Evolutionary conservation across 2,113 vertebrate genomes (phyloP), one percentile per base, ranked within the genome.

Genomic region (Pandion haliaetus): DNA sequence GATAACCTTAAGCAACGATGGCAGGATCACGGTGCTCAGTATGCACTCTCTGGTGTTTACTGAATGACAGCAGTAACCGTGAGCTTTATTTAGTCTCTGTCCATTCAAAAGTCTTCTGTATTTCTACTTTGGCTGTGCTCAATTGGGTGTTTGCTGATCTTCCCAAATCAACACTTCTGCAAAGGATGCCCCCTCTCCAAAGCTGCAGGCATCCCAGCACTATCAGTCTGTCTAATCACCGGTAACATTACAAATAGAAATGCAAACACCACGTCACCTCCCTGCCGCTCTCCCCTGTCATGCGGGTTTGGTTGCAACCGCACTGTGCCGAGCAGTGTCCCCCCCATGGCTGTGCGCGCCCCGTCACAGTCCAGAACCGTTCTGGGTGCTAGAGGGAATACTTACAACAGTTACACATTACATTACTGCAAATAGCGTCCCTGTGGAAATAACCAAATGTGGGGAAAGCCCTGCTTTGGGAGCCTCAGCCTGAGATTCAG

Each of bases 321-420:
- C 2, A 4, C 1, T 0, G 47, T 40, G 61, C 69, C 5, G 3
- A 58, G 54, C 8, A 0, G 18, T 25, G 52, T 66, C 18, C 34
- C 45, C 45, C 9, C 4, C 15, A 4, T 2, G n/a, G 26, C 66
- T 26, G 11, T 8, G 52, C 1, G 1, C 3, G 3, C 38, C 50
- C 38, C 3, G 1, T 45, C n/a, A 2, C 45, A 28, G 52, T 28
- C 34, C 65, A 38, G 45, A 34, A 5, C 28, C 28, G 4, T 0
- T n/a, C 42, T 0, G 3, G 40, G 6, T 17, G 52, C 28, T 10
- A 4, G n/a, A 26, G 71, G 25, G 45, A 71, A 12, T 4, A 4
- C 36, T 28, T 78, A 6, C 17, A 10, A 0, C 19, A 12, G 50
- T 5, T 9, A 20, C 2, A 12, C 7, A 1, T 59, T 3, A 1